Percentiles rank a stretch among this genome's conserved stretches.
phyloP scores from a whole-genome alignment of 2,888 invertebrate species.

The Neuroscelio doddi region DNA sequence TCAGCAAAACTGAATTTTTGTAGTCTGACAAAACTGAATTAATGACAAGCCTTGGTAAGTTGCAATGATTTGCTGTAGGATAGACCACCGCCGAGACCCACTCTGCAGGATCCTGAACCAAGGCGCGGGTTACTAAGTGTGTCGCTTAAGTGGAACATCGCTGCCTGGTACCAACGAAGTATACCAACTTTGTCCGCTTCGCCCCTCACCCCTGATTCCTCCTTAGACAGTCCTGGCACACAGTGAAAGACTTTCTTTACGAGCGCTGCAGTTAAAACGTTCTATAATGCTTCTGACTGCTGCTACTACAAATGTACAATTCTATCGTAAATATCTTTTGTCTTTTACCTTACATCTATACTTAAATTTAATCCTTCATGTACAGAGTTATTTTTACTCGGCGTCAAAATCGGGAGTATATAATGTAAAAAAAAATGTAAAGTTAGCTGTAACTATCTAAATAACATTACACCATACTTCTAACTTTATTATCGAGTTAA shows the following conservation, averaged over 20 bases:
- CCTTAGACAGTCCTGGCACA: slow-evolving; percentile 44
- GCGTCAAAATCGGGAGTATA: slow-evolving; percentile 9
- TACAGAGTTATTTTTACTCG: too few species aligned
- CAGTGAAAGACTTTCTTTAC: slow-evolving; percentile 72
- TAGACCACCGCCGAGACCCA: slow-evolving; percentile 43
- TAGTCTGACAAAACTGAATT: slow-evolving; percentile 35
- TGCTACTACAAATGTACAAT: slow-evolving; percentile 43
- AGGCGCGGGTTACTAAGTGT: slow-evolving; percentile 63
- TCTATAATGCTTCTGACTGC: slow-evolving; percentile 41
- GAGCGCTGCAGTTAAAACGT: slow-evolving; percentile 50
- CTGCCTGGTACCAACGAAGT: slow-evolving; percentile 70
- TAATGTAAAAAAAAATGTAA: too few species aligned
- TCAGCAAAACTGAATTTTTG: slow-evolving; percentile 16
- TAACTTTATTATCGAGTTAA: too few species aligned
- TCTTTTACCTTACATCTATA: too few species aligned
- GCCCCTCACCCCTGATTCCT: slow-evolving; percentile 51
- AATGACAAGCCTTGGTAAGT: slow-evolving; percentile 33
- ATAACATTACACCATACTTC: too few species aligned
- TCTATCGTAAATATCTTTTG: slow-evolving; percentile 39
- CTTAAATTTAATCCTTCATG: too few species aligned
- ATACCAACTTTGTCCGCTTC: slow-evolving; percentile 66
- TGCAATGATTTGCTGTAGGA: slow-evolving; percentile 41
- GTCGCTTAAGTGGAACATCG: slow-evolving; percentile 71
- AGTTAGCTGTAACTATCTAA: too few species aligned
- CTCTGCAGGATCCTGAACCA: slow-evolving; percentile 53